Base-by-base conservation (phyloP, 1,140 invertebrate species). In the Drosophila virilis region DNA sequence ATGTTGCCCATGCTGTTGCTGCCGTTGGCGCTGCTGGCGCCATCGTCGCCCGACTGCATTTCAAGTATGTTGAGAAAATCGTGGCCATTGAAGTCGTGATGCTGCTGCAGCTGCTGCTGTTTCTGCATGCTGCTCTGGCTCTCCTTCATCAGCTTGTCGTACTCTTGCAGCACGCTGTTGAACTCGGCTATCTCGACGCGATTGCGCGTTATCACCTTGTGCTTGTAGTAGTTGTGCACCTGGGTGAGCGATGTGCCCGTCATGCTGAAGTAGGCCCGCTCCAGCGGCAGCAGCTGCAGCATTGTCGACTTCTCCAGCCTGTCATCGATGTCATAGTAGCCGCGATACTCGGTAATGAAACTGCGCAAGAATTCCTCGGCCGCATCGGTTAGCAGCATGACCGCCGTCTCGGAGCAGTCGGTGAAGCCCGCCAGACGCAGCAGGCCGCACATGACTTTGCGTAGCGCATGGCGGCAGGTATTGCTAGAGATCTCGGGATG, bases 171-270 rank as follows among this genome's bases (percentile, higher is more conserved):
- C 13, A 91, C 90, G 17, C 79, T 80, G 42, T 88, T 88, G 45
- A 92, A 92, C 65, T 92, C 90, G 0, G 57, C 77, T 3, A 92
- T 92, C 64, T 92, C 91, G 5, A 64, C 66, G 0, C 86, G 78
- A 65, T 92, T 92, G 9, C 90, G 57, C 10, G 79, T 65, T n/a
- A 92, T 82, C 28, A 92, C 76, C 65, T 92, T 86, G 66, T 92
- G 91, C 55, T 92, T 92, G 64, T 91, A 92, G 32, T 92, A 92
- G 62, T 92, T 91, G 32, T 92, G 91, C n/a, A 92, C 75, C 13
- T 86, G 78, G 1, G 82, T 91, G 1, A 92, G 52, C 1, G 91
- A 92, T 32, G 74, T 84, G 32, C 90, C 83, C 3, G 91, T 90
- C 15, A 90, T 42, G 1, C 73, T 57, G 9, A 77, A 78, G 54